These are phyloP conservation scores for Vanessa cardui DNA, from an alignment of 2,888 invertebrate genomes.

Conservation along the genomic window DNA sequence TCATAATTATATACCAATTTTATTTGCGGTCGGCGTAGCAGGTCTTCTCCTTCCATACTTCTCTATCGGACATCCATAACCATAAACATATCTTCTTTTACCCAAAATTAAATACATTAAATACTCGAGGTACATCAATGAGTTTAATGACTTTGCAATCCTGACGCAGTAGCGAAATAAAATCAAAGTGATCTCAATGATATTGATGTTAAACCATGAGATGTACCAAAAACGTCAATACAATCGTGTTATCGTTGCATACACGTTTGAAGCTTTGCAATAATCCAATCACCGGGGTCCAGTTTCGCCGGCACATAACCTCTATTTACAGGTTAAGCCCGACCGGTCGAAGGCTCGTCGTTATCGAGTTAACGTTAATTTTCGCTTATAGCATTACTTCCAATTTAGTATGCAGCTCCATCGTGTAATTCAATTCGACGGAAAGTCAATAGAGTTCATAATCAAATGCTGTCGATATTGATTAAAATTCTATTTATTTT, in stretches of 20 bases:
- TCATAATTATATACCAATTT: no score
- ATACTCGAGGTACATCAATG: constrained; percentile 34
- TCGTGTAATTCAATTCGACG: constrained; percentile 31
- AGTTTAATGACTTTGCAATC: no score
- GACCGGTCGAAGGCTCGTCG: constrained; percentile 46
- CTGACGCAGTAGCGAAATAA: neutral
- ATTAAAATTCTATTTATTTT: neutral
- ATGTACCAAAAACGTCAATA: no score
- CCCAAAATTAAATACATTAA: no score
- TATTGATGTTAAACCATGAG: no score
- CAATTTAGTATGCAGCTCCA: constrained; percentile 36
- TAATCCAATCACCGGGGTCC: constrained; percentile 34
- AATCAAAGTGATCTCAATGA: no score
- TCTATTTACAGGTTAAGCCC: constrained; percentile 46
- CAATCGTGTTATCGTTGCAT: neutral
- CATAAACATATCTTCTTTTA: no score
- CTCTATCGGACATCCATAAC: no score
- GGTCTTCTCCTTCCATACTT: no score
- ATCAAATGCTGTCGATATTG: constrained; percentile 12
- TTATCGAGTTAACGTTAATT: constrained; percentile 57
- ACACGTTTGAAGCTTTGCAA: constrained; percentile 14
- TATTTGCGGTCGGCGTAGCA: no score
- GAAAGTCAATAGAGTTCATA: constrained; percentile 27
- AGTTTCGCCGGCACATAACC: constrained; percentile 39
- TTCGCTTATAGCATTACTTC: constrained; percentile 50